Base-by-base conservation (phyloP, 1,140 invertebrate genomes). In the Leptinotarsa defecta region DNA sequence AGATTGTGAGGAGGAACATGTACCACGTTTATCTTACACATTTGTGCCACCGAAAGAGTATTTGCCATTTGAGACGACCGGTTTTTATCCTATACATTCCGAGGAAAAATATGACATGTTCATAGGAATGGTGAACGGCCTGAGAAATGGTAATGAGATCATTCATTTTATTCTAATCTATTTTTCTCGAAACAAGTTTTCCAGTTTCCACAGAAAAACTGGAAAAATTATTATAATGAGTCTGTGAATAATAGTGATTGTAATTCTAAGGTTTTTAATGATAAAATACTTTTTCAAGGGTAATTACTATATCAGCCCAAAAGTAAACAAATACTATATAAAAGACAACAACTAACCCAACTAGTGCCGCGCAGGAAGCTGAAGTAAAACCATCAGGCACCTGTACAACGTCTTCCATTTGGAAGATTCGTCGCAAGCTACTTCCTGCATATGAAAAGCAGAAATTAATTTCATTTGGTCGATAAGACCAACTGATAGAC, bases 1-100 rank as follows among this genome's bases (percentile, higher is more conserved):
- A 61, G 24, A 63, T 49, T 76, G 75, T 48, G 57, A 68, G 34
- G 67, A 84, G 75, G 86, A 86, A 71, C 88, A 80, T 68, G 22
- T 80, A n/a, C 63, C 71, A 34, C 17, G 68, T 15, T 43, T 63
- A 19, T 49, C 22, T 27, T 80, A 75, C 68, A 52, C 71, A 27
- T 22, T 24, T 24, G 17, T 15, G 27, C 17, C 13, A 19, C 24
- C 48, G 19, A 52, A 72, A 22, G 17, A n/a, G 34, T 49, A 75
- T 57, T 20, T n/a, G 5, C 22, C 43, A 3, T 73, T 20, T 75
- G 76, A 76, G 17, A 71, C 74, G 11, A 68, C 5, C 20, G 76
- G 71, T 15, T 73, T 48, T 24, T 79, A 79, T 64, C 71, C 76
- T 6, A 13, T 64, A 2, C n/a, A 68, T 20, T 34, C 19, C 13